Percentiles rank a stretch among this genome's conserved stretches.
Conservation (phyloP, 2,797 vertebrate species). For the Oreochromis grahami region DNA sequence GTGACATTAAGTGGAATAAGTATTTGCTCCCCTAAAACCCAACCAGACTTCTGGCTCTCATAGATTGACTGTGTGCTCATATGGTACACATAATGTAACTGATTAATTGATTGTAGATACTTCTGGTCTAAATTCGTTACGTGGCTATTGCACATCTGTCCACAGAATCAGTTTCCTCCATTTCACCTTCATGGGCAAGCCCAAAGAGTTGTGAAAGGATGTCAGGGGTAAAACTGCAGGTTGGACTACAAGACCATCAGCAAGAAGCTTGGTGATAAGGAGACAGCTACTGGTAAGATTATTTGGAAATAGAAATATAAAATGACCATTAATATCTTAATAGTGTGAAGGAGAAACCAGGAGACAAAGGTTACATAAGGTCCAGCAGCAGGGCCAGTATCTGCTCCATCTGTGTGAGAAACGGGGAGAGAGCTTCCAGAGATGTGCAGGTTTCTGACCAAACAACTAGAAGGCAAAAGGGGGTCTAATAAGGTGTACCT, state of each 20-base stretch:
- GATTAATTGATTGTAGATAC: neutral
- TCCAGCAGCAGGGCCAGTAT: neutral
- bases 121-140: neutral
- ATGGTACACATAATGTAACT: neutral
- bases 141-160: fast-evolving
- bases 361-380: neutral
- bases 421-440: neutral
- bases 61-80: neutral
- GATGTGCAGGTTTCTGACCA: neutral
- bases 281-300: too few species aligned
- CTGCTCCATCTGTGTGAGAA: neutral
- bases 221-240: too few species aligned
- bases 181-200: neutral
- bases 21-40: neutral
- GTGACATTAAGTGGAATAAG: neutral
- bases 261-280: too few species aligned
- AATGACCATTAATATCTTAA: too few species aligned
- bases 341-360: neutral
- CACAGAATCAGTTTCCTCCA: neutral
- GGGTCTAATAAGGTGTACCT: neutral
- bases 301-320: too few species aligned
- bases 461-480: neutral
- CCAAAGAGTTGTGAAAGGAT: neutral
- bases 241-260: too few species aligned
- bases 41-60: neutral